phyloP scores from a whole-genome alignment of 2,113 vertebrate genomes.

The Epinephelus lanceolatus region DNA sequence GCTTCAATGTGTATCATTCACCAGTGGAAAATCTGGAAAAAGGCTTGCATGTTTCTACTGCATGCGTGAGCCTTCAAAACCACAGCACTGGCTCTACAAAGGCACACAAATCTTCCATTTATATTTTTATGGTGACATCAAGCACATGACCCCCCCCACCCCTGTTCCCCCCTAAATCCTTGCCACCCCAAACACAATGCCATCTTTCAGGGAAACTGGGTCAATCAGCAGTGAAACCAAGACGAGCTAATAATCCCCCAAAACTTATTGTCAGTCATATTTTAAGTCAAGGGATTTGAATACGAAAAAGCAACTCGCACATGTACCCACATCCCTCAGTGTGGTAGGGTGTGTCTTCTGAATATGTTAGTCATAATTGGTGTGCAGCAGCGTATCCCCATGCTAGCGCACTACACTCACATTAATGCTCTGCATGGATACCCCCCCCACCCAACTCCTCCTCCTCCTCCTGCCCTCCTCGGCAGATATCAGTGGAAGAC shows the following conservation, averaged over 20 bases:
- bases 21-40: constrained; percentile 14
- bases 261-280: constrained; percentile 49
- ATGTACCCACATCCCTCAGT: not conserved
- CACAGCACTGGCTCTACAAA: not conserved
- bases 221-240: constrained; percentile 62
- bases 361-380: constrained; percentile 65
- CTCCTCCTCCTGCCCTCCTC: constrained; percentile 11
- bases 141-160: constrained; percentile 13
- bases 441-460: not conserved
- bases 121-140: constrained; percentile 43
- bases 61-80: constrained; percentile 8
- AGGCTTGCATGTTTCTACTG: constrained; percentile 18
- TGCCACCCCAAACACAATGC: constrained; percentile 52
- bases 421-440: constrained; percentile 66
- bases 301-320: constrained; percentile 9
- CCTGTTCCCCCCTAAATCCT: constrained; percentile 12
- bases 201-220: constrained; percentile 67
- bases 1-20: constrained; percentile 19
- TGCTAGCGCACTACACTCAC: constrained; percentile 36
- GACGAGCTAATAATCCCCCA: constrained; percentile 54
- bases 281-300: constrained; percentile 44
- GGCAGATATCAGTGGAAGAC: constrained; percentile 73
- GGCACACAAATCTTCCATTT: constrained; percentile 36
- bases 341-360: constrained; percentile 26
- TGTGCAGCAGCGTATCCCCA: constrained; percentile 64